These are phyloP conservation scores for Trachelus stipa DNA, from an alignment of 2,888 invertebrate species.

Conservation along the genomic window DNA sequence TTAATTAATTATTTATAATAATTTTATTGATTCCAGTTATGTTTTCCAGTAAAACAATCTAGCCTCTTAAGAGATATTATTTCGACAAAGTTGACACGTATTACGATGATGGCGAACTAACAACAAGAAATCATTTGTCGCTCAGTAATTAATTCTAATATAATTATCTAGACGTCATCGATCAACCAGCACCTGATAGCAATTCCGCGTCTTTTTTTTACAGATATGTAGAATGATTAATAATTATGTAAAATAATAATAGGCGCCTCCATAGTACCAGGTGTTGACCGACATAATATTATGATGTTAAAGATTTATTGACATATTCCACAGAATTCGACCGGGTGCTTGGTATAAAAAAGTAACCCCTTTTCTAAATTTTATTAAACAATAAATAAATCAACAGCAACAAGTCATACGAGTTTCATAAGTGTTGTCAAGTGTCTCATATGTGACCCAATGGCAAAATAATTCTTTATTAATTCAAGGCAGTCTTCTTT, in stretches of 20 bases:
- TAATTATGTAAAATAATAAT: not conserved
- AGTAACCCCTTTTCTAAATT: not conserved
- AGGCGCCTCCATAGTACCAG: not conserved
- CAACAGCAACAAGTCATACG: not conserved
- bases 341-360: too few species aligned
- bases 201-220: not conserved
- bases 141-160: not conserved
- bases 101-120: not conserved
- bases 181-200: not conserved
- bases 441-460: constrained; percentile 10
- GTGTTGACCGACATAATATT: not conserved
- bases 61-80: not conserved
- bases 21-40: not conserved
- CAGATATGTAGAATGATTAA: not conserved
- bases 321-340: not conserved
- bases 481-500: constrained; percentile 56
- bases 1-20: not conserved
- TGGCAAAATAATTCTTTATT: constrained; percentile 44
- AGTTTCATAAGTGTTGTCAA: constrained; percentile 13
- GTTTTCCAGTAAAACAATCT: not conserved
- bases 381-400: not conserved
- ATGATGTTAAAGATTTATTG: too few species aligned
- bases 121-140: not conserved
- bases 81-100: not conserved
- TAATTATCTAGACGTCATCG: not conserved